Base-by-base conservation (phyloP, 1,140 invertebrate species). In the Rhyacophila brunnea region DNA sequence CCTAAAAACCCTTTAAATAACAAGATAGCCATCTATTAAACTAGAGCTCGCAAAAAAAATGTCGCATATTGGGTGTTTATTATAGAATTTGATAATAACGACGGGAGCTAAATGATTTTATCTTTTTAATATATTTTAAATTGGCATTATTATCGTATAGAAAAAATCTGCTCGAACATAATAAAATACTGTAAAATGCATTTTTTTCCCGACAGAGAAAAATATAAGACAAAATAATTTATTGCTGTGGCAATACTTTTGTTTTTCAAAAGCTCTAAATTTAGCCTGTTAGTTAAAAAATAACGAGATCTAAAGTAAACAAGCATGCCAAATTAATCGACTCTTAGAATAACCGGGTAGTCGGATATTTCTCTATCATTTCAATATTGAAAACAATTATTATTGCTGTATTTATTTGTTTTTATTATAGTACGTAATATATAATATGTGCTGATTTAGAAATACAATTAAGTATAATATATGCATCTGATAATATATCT, bases 121-220 rank as follows among this genome's bases (percentile, higher is more conserved):
- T 56, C 53, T 47, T 19, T 17, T 15, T 56, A 42, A 48, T 58
- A 58, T 50, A 58, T 58, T 58, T 58, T 50, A 50, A 58, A 58
- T 50, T 50, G 47, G 34, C 47, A 17, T 3, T 43, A 17, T 49
- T 50, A 50, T 50, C 45, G 45, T 4, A 14, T 32, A 13, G 40
- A 28, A 4, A 15, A n/a, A 49, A 50, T 50, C 55, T 13, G 42
- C 32, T 58, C 43, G 34, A 47, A 58, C 42, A 40, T 28, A 56
- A 38, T 34, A 56, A 48, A 47, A 40, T 40, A 40, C 38, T 40
- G 38, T 15, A 15, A 15, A 40, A 13, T 11, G 11, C 11, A 13
- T 15, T 3, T 13, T 40, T n/a, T 15, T 40, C 9, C 9, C 23
- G 23, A 28, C 9, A 9, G 23, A 9, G 23, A 28, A 28, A 28